Evolutionary conservation across 37 sponge, comb jelly and placozoan species (phyloP).

Genomic region (Cladorhizidae sp.): DNA sequence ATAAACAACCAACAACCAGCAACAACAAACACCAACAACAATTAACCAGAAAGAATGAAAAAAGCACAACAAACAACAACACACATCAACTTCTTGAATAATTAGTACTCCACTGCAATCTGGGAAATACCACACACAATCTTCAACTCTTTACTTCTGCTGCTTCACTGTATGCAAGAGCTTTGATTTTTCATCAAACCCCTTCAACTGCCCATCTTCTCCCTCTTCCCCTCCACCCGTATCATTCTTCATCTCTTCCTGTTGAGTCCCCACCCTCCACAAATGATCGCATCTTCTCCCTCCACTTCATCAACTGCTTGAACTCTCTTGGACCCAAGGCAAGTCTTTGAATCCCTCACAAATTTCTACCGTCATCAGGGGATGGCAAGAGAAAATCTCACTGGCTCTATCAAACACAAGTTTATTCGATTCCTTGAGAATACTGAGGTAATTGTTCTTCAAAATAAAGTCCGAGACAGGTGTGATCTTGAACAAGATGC

Average conservation of each 20-base stretch:
- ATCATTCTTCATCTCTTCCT: slow-evolving; percentile 14
- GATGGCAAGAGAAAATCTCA: slow-evolving; percentile 67
- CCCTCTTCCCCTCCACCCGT: slow-evolving; percentile 12
- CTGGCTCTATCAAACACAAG: slow-evolving; percentile 69
- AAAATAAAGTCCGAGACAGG: slow-evolving; percentile 69
- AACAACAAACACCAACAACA: too few species aligned
- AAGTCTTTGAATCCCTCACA: slow-evolving; percentile 66
- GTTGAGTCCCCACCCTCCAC: slow-evolving; percentile 66
- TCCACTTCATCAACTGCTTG: slow-evolving; percentile 72
- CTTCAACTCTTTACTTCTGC: slow-evolving; percentile 61
- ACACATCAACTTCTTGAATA: too few species aligned
- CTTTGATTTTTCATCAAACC: slow-evolving; percentile 47
- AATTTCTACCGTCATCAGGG: slow-evolving; percentile 86
- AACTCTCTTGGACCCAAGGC: slow-evolving; percentile 88
- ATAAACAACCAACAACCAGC: too few species aligned
- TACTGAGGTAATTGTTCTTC: slow-evolving; percentile 40
- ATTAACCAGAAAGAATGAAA: too few species aligned
- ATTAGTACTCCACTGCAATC: too few species aligned
- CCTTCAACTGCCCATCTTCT: slow-evolving; percentile 21
- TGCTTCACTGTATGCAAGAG: slow-evolving; percentile 38
- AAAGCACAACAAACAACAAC: too few species aligned
- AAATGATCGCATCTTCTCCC: slow-evolving; percentile 80
- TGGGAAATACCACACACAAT: too few species aligned
- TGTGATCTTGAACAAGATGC: slow-evolving; percentile 49
- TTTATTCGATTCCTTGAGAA: slow-evolving; percentile 45